These are phyloP conservation scores for Heliconius sara DNA, from an alignment of 2,888 invertebrate genomes.

Conservation along the genomic window DNA sequence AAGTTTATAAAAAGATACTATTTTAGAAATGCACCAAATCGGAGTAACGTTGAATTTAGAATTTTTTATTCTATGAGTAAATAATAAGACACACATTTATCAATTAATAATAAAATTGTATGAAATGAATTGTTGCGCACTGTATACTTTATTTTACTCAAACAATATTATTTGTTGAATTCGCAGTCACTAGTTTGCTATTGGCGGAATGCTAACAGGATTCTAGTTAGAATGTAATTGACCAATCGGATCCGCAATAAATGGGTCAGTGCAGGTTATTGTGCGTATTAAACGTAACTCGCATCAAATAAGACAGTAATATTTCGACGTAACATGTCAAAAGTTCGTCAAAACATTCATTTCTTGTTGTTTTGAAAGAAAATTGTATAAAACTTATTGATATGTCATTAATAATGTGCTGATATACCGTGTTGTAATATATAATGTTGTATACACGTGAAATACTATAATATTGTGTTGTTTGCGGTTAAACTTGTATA, in stretches of 20 bases:
- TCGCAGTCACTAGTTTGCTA: constrained; percentile 30
- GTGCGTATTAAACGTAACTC: constrained; percentile 43
- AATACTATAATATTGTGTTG: constrained; percentile 52
- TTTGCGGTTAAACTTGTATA: constrained; percentile 53
- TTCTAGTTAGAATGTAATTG: constrained; percentile 49
- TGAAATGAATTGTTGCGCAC: background rate
- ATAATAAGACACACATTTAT: too few species aligned
- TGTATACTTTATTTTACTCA: background rate
- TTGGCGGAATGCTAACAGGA: constrained; percentile 42
- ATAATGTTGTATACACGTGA: constrained; percentile 50
- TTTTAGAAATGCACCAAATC: background rate
- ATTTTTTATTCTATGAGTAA: background rate
- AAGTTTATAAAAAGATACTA: background rate
- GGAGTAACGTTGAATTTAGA: background rate
- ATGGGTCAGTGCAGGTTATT: constrained; percentile 44
- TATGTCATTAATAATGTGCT: constrained; percentile 42
- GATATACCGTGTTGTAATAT: constrained; percentile 35
- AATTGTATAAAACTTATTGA: constrained; percentile 48
- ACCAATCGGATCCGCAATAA: constrained; percentile 48
- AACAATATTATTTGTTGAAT: constrained; percentile 4
- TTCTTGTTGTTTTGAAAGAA: constrained; percentile 65
- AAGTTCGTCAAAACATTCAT: constrained; percentile 69
- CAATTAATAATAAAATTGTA: background rate
- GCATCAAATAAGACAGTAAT: constrained; percentile 48
- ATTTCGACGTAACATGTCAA: constrained; percentile 56